A percentile compares a stretch with the other conserved stretches of the same genome.
phyloP scores from a whole-genome alignment of 2,113 vertebrate genomes.

The Scortum barcoo region DNA sequence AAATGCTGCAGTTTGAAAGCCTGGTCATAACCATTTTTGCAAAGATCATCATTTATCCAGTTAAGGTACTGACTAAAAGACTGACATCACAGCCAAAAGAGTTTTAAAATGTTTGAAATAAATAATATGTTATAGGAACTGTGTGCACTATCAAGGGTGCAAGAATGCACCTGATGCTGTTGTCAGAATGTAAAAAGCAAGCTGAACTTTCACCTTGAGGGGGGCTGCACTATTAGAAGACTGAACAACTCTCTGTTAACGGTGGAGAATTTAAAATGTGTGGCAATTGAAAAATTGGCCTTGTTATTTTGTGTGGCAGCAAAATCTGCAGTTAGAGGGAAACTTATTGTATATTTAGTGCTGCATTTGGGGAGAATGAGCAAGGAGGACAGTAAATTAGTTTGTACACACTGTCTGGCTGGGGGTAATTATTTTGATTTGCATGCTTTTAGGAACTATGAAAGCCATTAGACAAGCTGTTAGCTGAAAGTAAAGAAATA shows the following conservation, averaged over 20 bases:
- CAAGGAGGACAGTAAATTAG: slow-evolving; percentile 13
- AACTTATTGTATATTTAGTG: slow-evolving; percentile 26
- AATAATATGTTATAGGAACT: not conserved
- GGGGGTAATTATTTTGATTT: slow-evolving; percentile 46
- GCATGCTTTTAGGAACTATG: slow-evolving; percentile 39
- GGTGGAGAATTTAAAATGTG: too few species aligned
- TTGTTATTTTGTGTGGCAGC: not conserved
- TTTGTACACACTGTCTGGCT: slow-evolving; percentile 33
- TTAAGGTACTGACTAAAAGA: not conserved
- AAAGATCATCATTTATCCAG: slow-evolving; percentile 13
- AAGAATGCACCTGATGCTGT: slow-evolving; percentile 3
- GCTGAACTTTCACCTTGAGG: slow-evolving; percentile 1
- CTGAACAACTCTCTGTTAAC: not conserved
- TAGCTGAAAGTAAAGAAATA: slow-evolving; percentile 23
- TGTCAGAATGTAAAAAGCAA: not conserved
- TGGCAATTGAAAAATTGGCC: slow-evolving; percentile 4
- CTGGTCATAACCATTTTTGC: not conserved
- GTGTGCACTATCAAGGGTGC: not conserved
- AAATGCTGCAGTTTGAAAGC: not conserved
- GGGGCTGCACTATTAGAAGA: not conserved
- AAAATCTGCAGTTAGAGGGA: not conserved
- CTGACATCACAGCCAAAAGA: not conserved
- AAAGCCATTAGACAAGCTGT: slow-evolving; percentile 45
- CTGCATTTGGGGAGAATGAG: slow-evolving; percentile 23
- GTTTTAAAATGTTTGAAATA: slow-evolving; percentile 2